A percentile compares a stretch with the other conserved stretches of the same genome.
Conservation (phyloP, 2,113 vertebrate species). For the Emydocephalus ijimae region DNA sequence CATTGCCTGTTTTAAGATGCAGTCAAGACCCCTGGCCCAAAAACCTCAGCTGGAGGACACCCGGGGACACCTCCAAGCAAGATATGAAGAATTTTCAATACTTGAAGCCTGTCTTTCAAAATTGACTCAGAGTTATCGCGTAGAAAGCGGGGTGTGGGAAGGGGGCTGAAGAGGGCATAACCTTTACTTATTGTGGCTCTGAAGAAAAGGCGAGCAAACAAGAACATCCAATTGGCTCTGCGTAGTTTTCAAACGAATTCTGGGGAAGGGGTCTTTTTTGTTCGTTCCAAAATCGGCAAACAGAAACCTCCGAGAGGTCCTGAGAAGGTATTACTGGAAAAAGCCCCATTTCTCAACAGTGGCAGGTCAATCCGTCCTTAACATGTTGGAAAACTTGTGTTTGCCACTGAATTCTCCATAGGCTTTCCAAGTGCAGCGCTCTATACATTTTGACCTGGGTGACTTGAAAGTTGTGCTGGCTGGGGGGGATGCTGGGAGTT, state of each 20-base stretch:
- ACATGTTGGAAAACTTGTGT: slow-evolving; percentile 61
- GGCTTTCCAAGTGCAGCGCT: slow-evolving; percentile 61
- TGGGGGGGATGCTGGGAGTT: not conserved
- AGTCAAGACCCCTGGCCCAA: slow-evolving; percentile 48
- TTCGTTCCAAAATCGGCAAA: slow-evolving; percentile 46
- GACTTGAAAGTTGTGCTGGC: not conserved
- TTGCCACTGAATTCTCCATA: slow-evolving; percentile 59
- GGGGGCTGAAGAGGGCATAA: slow-evolving; percentile 32
- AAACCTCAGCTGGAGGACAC: slow-evolving; percentile 66
- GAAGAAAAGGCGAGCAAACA: slow-evolving; percentile 34
- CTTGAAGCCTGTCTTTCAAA: slow-evolving; percentile 55
- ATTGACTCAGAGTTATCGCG: slow-evolving; percentile 32
- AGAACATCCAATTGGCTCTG: slow-evolving; percentile 54
- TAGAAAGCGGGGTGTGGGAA: not conserved
- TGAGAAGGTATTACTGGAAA: slow-evolving; percentile 40
- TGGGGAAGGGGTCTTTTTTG: not conserved
- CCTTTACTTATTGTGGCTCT: slow-evolving; percentile 17
- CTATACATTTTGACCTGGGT: not conserved
- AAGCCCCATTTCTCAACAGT: slow-evolving; percentile 23
- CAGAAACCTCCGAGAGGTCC: slow-evolving; percentile 29
- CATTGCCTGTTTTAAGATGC: slow-evolving; percentile 49
- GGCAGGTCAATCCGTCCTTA: slow-evolving; percentile 42
- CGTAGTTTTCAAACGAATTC: slow-evolving; percentile 52
- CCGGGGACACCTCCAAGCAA: slow-evolving; percentile 62
- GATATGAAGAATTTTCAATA: slow-evolving; percentile 57